phyloP scores from a whole-genome alignment of 1,140 invertebrate species.

The Scaptodrosophila lebanonensis region DNA sequence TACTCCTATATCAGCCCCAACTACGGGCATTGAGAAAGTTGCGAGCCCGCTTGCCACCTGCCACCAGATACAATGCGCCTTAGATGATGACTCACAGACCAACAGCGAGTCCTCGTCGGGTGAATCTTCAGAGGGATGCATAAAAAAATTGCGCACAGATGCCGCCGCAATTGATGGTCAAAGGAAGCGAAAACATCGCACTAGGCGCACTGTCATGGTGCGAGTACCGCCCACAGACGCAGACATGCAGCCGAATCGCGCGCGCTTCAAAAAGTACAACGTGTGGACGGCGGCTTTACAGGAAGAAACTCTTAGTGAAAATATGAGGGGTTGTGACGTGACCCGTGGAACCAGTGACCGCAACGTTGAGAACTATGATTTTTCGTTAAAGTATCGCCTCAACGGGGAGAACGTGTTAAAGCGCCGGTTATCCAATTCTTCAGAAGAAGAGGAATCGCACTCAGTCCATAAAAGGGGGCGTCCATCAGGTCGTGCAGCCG shows the following conservation, averaged over 20 bases:
- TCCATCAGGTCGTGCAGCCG: constrained; percentile 20
- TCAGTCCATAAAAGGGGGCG: constrained; percentile 58
- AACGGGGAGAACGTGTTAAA: constrained; percentile 71
- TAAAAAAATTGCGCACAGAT: constrained; percentile 67
- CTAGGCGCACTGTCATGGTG: constrained; percentile 77
- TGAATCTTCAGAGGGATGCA: constrained; percentile 62
- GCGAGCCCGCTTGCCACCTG: constrained; percentile 41
- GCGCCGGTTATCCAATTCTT: constrained; percentile 62
- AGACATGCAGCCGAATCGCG: constrained; percentile 47
- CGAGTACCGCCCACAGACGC: constrained; percentile 77
- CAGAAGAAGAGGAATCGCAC: constrained; percentile 51
- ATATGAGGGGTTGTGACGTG: constrained; percentile 79
- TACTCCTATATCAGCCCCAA: constrained; percentile 12
- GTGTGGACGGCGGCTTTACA: constrained; percentile 81
- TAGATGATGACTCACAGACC: constrained; percentile 58
- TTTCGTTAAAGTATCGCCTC: constrained; percentile 62
- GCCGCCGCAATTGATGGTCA: constrained; percentile 23
- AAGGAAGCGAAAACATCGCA: constrained; percentile 60
- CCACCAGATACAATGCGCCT: constrained; percentile 50
- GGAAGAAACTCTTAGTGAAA: constrained; percentile 81
- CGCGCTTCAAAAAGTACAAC: constrained; percentile 80
- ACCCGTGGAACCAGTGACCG: constrained; percentile 79
- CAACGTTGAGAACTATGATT: constrained; percentile 82
- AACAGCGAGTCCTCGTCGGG: constrained; percentile 56
- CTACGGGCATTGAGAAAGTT: constrained; percentile 26